These are phyloP conservation scores for Ianthella basta DNA, from an alignment of 37 sponge, comb jelly and placozoan genomes.

Conservation along the genomic window DNA sequence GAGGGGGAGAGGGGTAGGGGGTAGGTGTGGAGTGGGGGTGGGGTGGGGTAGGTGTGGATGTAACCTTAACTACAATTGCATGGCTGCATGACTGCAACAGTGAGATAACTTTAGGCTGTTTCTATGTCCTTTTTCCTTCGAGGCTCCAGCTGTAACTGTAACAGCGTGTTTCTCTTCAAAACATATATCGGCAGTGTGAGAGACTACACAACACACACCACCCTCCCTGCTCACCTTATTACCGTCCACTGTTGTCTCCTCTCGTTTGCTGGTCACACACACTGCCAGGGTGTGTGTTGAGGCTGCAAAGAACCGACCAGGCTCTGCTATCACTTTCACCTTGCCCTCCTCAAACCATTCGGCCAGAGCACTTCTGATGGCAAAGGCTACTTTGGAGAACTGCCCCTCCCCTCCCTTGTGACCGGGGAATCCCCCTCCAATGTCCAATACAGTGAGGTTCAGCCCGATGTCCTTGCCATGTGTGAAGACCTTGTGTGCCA, in stretches of 20 bases:
- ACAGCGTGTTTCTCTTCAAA: too few species aligned
- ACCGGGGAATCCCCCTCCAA: conserved; percentile 94
- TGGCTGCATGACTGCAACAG: too few species aligned
- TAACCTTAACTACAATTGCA: too few species aligned
- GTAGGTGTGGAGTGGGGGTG: too few species aligned
- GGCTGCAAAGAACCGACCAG: conserved; percentile 88
- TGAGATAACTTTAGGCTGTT: too few species aligned
- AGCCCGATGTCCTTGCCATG: conserved; percentile 57
- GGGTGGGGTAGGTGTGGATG: too few species aligned
- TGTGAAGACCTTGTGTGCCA: conserved; percentile 59
- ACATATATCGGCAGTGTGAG: too few species aligned
- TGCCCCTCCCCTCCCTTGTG: conserved; percentile 30
- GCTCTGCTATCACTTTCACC: conserved; percentile 87
- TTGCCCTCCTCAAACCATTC: neutral
- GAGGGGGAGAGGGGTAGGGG: too few species aligned
- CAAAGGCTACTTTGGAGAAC: conserved; percentile 26
- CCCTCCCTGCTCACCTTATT: neutral
- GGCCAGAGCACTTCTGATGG: neutral
- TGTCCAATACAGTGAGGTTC: conserved; percentile 78
- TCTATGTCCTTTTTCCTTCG: too few species aligned
- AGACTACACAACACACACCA: too few species aligned
- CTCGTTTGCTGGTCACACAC: conserved; percentile 68
- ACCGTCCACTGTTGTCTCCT: neutral
- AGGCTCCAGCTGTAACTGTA: too few species aligned
- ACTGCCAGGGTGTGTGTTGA: conserved; percentile 74